A percentile compares a stretch with the other conserved stretches of the same genome.
These are phyloP conservation scores for Pristis pectinata DNA, from an alignment of 2,797 vertebrate species.

Conservation along the genomic window DNA sequence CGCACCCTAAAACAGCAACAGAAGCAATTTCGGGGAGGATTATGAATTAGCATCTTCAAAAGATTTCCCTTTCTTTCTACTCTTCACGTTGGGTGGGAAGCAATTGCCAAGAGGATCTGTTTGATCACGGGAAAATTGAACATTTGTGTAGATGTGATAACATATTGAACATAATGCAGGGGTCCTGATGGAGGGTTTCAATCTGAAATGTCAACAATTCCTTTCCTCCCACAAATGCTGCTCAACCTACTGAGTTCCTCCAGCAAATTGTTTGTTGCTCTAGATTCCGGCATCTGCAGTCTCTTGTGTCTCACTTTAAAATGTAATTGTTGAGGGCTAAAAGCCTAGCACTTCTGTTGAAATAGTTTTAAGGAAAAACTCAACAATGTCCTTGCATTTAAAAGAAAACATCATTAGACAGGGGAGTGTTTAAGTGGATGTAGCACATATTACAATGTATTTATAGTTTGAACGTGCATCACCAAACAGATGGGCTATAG, in stretches of 20 bases:
- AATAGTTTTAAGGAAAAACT: too few relatives aligned
- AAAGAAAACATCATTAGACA: neutral
- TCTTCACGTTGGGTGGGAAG: neutral
- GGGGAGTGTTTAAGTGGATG: neutral
- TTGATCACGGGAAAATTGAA: neutral
- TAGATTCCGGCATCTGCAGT: too few relatives aligned
- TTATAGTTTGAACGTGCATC: neutral
- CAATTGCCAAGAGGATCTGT: neutral
- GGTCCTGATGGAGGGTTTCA: too few relatives aligned
- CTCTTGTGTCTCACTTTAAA: neutral
- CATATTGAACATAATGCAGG: too few relatives aligned
- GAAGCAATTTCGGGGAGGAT: neutral
- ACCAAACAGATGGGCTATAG: neutral
- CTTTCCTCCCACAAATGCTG: too few relatives aligned
- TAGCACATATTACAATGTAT: neutral
- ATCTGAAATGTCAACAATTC: too few relatives aligned
- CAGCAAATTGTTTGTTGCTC: too few relatives aligned
- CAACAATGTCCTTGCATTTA: neutral
- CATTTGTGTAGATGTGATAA: too few relatives aligned
- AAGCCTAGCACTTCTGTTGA: neutral
- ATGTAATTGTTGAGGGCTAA: neutral
- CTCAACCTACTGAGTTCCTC: too few relatives aligned
- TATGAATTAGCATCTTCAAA: neutral
- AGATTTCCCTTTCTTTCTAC: neutral
- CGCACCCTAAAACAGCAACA: too few relatives aligned